Percentiles rank a stretch among this genome's conserved stretches.
Conservation (phyloP, 2,113 vertebrate genomes). For the Nestor notabilis region DNA sequence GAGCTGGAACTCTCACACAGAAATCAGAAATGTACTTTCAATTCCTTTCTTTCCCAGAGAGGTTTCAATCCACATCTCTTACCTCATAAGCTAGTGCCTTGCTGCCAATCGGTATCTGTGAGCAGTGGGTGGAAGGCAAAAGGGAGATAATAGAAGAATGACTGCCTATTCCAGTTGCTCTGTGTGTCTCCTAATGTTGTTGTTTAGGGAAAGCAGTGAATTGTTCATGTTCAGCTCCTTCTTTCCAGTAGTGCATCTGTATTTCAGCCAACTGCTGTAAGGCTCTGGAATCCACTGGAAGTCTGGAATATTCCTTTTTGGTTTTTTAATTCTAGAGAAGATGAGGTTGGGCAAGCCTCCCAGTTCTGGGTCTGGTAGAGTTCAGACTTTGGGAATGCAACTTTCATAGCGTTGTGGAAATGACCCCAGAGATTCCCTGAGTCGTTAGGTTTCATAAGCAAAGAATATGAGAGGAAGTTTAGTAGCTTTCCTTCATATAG, state of each 20-base stretch:
- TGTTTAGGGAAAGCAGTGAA: background rate
- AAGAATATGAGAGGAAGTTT: background rate
- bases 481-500: background rate
- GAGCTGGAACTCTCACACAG: background rate
- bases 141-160: background rate
- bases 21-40: background rate
- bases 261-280: background rate
- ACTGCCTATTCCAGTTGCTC: background rate
- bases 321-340: too few relatives aligned
- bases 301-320: background rate
- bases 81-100: background rate
- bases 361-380: background rate
- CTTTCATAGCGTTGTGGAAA: rapidly evolving
- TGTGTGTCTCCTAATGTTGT: background rate
- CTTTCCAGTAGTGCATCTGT: rapidly evolving
- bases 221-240: background rate
- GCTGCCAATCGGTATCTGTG: background rate
- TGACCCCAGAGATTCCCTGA: background rate
- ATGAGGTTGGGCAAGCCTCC: background rate
- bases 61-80: background rate
- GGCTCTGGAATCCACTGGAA: background rate
- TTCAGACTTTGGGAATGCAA: background rate
- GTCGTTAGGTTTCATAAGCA: background rate
- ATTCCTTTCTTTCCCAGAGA: background rate
- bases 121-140: background rate